Percentiles rank a stretch among this genome's conserved stretches.
phyloP scores from a whole-genome alignment of 2,888 invertebrate genomes.

The Rhingia campestris region DNA sequence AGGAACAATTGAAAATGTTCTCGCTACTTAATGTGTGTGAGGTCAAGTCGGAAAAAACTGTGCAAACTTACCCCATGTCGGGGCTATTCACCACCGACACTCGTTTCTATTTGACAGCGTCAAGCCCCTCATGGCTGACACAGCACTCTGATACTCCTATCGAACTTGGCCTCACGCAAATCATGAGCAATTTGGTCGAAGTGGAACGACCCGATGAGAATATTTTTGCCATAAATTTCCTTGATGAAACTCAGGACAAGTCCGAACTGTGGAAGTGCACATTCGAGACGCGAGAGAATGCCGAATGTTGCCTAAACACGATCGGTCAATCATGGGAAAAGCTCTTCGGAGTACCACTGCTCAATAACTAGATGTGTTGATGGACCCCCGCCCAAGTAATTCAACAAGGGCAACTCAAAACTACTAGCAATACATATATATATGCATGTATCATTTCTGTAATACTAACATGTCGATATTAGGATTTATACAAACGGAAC shows the following conservation, averaged over 20 bases:
- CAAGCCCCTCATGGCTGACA: slow-evolving; percentile 83
- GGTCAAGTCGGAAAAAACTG: slow-evolving; percentile 79
- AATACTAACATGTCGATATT: slow-evolving; percentile 66
- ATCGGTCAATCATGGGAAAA: slow-evolving; percentile 84
- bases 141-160: slow-evolving; percentile 77
- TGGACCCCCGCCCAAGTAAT: not conserved
- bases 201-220: slow-evolving; percentile 82
- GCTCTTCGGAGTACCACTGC: slow-evolving; percentile 84
- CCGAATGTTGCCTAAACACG: slow-evolving; percentile 83
- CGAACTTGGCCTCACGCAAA: slow-evolving; percentile 81
- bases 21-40: slow-evolving; percentile 83
- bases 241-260: slow-evolving; percentile 83
- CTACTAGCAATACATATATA: slow-evolving; percentile 2
- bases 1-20: slow-evolving; percentile 82
- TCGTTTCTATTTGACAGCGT: slow-evolving; percentile 82
- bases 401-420: not conserved
- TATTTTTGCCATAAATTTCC: slow-evolving; percentile 83
- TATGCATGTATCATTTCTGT: slow-evolving; percentile 41
- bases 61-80: slow-evolving; percentile 77
- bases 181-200: slow-evolving; percentile 84
- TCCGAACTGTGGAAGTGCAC: slow-evolving; percentile 83
- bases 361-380: slow-evolving; percentile 68
- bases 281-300: slow-evolving; percentile 83
- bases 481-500: slow-evolving; percentile 40
- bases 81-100: slow-evolving; percentile 81